These are phyloP conservation scores for Hydropotes inermis DNA, from an alignment of 2,113 vertebrate species.

Conservation along the genomic window DNA sequence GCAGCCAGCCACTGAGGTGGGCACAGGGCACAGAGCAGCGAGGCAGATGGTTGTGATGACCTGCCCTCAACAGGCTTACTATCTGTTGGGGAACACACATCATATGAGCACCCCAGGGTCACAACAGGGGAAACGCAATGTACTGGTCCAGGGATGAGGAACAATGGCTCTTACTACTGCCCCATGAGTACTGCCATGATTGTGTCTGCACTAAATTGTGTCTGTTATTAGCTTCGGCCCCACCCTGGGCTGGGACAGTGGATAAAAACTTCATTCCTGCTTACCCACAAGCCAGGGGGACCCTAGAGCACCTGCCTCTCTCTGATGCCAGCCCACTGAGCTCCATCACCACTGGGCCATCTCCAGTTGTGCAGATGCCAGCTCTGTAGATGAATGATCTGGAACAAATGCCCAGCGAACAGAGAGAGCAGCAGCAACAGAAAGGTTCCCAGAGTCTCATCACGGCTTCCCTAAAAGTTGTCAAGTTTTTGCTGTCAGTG, in stretches of 20 bases:
- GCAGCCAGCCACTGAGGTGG: not conserved
- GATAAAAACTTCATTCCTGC: not conserved
- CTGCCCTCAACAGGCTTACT: fast-evolving
- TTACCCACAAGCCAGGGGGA: not conserved
- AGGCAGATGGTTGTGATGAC: fast-evolving
- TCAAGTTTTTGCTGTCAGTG: not conserved
- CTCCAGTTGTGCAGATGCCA: not conserved
- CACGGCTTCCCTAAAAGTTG: not conserved
- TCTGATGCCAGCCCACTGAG: not conserved
- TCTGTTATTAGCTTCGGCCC: not conserved
- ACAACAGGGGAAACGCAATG: not conserved
- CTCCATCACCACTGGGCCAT: not conserved
- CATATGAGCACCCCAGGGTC: not conserved
- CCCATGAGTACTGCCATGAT: not conserved
- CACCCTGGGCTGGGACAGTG: not conserved
- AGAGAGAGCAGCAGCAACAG: not conserved
- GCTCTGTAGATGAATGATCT: not conserved
- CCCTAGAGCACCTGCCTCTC: not conserved
- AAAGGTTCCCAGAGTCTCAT: not conserved
- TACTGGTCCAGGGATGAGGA: not conserved
- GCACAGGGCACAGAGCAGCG: not conserved
- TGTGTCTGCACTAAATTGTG: not conserved
- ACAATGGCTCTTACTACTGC: not conserved
- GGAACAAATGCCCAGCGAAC: not conserved
- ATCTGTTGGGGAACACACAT: not conserved